These are phyloP conservation scores for Danio tinwini DNA, from an alignment of 2,797 vertebrate genomes.

Conservation along the genomic window DNA sequence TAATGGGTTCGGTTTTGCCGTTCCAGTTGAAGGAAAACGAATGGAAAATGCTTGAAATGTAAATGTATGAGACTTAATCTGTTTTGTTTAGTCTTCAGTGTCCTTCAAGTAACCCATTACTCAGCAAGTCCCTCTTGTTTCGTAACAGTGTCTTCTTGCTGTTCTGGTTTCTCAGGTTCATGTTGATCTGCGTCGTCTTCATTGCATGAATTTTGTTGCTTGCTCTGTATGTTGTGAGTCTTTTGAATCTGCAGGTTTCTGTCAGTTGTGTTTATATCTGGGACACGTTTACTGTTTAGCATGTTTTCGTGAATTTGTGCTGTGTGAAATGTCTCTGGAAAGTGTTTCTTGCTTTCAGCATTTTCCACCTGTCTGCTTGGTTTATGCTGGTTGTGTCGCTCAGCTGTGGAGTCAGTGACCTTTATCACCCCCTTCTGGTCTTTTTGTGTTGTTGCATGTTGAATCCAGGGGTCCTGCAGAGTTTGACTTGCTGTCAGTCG, in stretches of 20 bases:
- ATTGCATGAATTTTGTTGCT: constrained; percentile 19
- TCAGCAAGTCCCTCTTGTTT: constrained; percentile 33
- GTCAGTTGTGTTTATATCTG: constrained; percentile 19
- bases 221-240: constrained; percentile 33
- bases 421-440: constrained; percentile 70
- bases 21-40: too few species aligned
- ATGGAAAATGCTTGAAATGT: too few species aligned
- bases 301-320: constrained; percentile 40
- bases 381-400: constrained; percentile 50
- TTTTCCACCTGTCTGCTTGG: background rate
- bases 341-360: constrained; percentile 8
- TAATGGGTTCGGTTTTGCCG: too few species aligned
- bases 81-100: background rate
- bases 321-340: constrained; percentile 21
- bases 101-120: background rate
- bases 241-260: constrained; percentile 42
- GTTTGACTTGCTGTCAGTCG: constrained; percentile 88
- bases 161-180: constrained; percentile 29
- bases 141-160: constrained; percentile 48
- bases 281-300: constrained; percentile 43
- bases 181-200: constrained; percentile 36
- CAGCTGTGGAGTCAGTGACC: constrained; percentile 14
- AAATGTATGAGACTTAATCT: background rate
- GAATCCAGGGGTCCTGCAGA: constrained; percentile 89
- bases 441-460: constrained; percentile 75